Percentiles rank a stretch among this genome's conserved stretches.
phyloP scores from a whole-genome alignment of 2,797 vertebrate species.

The Mus spretus region DNA sequence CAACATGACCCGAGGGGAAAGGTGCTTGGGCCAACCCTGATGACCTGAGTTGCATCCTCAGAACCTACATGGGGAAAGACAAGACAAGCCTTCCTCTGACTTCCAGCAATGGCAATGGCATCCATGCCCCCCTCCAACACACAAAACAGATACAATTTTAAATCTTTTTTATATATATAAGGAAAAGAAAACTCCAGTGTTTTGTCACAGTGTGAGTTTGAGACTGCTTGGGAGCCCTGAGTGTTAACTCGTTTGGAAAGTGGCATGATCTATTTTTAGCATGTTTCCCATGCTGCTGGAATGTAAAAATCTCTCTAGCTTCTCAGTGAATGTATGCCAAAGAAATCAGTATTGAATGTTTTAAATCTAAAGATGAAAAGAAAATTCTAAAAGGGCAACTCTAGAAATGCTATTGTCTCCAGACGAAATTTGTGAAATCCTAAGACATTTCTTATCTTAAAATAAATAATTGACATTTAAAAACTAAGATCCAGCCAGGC shows the following conservation, averaged over 20 bases:
- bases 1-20: background rate
- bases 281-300: conserved; percentile 54
- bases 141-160: background rate
- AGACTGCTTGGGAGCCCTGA: conserved; percentile 54
- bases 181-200: conserved; percentile 46
- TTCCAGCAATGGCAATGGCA: background rate
- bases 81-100: background rate
- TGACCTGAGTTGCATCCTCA: too few species aligned
- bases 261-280: conserved; percentile 69
- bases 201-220: conserved; percentile 57
- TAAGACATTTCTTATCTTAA: conserved; percentile 57
- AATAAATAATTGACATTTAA: conserved; percentile 62
- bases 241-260: conserved; percentile 65
- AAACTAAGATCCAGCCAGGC: background rate
- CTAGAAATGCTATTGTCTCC: conserved; percentile 60
- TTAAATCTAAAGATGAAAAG: conserved; percentile 65
- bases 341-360: conserved; percentile 60
- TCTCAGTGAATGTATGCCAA: conserved; percentile 56
- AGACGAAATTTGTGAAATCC: conserved; percentile 57
- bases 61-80: background rate
- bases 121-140: too few species aligned
- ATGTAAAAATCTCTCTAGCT: conserved; percentile 66
- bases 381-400: conserved; percentile 61
- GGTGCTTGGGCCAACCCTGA: background rate
- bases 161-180: background rate